These are phyloP conservation scores for Tetragonula carbonaria DNA, from an alignment of 2,888 invertebrate species.

Conservation along the genomic window DNA sequence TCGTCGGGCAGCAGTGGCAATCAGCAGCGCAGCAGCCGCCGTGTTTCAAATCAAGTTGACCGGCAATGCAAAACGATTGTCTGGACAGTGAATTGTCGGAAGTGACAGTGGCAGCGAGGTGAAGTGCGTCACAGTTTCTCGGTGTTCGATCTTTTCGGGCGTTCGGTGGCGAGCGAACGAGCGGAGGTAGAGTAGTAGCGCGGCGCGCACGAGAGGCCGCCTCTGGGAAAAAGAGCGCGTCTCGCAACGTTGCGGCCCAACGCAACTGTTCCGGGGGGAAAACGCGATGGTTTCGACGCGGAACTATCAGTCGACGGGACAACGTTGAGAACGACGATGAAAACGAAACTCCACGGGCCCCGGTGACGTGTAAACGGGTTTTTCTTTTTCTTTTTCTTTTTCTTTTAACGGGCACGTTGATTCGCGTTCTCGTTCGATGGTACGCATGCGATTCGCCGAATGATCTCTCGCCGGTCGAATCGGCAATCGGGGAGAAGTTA, in stretches of 20 bases:
- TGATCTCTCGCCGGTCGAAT: slow-evolving; percentile 41
- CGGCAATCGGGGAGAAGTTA: slow-evolving; percentile 31
- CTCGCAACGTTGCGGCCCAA: slow-evolving; percentile 53
- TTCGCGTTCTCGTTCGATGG: neutral
- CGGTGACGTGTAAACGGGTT: neutral
- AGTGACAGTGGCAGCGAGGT: slow-evolving; percentile 37
- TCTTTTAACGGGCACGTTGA: too few species aligned
- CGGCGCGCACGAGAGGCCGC: slow-evolving; percentile 67
- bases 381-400: too few species aligned
- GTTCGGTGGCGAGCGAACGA: slow-evolving; percentile 45
- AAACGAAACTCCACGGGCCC: neutral
- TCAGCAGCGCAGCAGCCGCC: too few species aligned
- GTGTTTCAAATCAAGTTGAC: neutral
- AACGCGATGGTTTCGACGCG: slow-evolving; percentile 28
- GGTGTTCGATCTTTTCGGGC: slow-evolving; percentile 67
- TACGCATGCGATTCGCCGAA: neutral
- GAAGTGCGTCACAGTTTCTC: slow-evolving; percentile 66
- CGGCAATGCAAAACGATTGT: slow-evolving; percentile 61
- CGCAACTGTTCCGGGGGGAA: too few species aligned
- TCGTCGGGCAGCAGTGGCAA: slow-evolving; percentile 19
- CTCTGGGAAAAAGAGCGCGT: slow-evolving; percentile 70
- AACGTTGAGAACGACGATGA: slow-evolving; percentile 34
- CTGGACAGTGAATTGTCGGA: slow-evolving; percentile 41
- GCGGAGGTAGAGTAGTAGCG: slow-evolving; percentile 57
- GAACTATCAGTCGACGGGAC: slow-evolving; percentile 9